A percentile compares a stretch with the other conserved stretches of the same genome.
These are phyloP conservation scores for Oscarella lobularis DNA, from an alignment of 37 sponge, comb jelly and placozoan species.

Conservation along the genomic window DNA sequence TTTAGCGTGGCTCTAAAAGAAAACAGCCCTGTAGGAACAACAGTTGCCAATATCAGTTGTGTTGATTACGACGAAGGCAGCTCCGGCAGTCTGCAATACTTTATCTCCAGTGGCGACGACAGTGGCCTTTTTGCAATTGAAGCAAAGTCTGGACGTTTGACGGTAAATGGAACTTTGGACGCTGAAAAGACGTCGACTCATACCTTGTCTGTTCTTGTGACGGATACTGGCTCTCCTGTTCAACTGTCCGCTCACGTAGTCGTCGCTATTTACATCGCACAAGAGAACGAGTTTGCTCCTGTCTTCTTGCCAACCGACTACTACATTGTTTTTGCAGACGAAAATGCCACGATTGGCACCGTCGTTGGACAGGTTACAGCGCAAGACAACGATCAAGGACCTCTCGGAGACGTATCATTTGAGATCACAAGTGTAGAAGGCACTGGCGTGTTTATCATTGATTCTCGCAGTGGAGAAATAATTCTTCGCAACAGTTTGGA, in stretches of 20 bases:
- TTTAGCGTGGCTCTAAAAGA: not conserved
- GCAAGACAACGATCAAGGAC: not conserved
- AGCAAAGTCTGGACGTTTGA: not conserved
- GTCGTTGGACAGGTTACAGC: not conserved
- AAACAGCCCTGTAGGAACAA: not conserved
- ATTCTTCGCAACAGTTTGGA: constrained; percentile 34
- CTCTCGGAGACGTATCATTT: not conserved
- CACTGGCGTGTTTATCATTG: constrained; percentile 15
- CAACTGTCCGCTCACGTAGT: not conserved
- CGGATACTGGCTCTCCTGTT: not conserved
- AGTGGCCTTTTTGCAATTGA: not conserved
- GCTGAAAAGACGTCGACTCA: not conserved
- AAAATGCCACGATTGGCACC: not conserved
- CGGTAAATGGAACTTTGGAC: not conserved
- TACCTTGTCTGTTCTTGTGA: not conserved
- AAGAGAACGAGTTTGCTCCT: not conserved
- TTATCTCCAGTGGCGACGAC: not conserved
- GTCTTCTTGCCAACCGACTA: not conserved
- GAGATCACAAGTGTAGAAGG: not conserved
- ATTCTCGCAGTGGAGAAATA: constrained; percentile 22
- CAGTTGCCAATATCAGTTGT: not conserved
- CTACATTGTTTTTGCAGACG: not conserved
- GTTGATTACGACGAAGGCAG: not conserved
- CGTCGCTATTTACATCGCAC: not conserved
- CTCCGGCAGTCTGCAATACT: not conserved